Base-by-base conservation (phyloP, 1,140 invertebrate species). In the Drosophila biarmipes region DNA sequence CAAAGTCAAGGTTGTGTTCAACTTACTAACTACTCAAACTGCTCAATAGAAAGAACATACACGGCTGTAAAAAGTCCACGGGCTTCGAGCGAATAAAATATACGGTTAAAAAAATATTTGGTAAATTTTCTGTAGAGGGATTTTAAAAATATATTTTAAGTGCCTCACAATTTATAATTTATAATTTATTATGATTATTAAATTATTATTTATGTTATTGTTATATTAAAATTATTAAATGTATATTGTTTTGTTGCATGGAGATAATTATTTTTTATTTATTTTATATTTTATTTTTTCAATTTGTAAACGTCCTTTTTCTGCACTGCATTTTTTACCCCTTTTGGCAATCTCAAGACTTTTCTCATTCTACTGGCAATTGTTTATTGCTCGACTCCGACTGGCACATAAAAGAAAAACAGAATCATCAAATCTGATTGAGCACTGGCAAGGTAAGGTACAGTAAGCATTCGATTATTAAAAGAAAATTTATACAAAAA, bases 1-100 rank as follows among this genome's bases (percentile, higher is more conserved):
- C 82, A 86, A 86, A 81, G 81, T 82, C 81, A 86, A 87, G 81
- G 81, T 80, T 86, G 37, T 43, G 15, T 7, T 29, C 53, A 46
- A 78, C 15, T 37, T 15, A 45, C 17, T 11, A 38, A 55, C 48
- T 45, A 69, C 63, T 34, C 19, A 40, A 69, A 56, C 11, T 17
- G n/a, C 48, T 55, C 63, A 48, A 54, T 54, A 34, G 45, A 55
- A 54, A 38, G 10, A 14, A 38, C 37, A 27, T 24, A 34, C 24
- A 46, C 42, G 2, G 15, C 15, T n/a, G n/a, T 6, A n/a, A 51
- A 51, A 49, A 14, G 2, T 4, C 7, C 1, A 46, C 14, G 3
- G 4, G 21, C 6, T 27, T 42, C 8, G 7, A 5, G 10, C 5
- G 7, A 8, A 5, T 6, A 4, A n/a, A 37, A 37, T 37, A 31